Evolutionary conservation across 92 coral and sea anemone genomes (phyloP).

Genomic region (Zoanthus solanderi): DNA sequence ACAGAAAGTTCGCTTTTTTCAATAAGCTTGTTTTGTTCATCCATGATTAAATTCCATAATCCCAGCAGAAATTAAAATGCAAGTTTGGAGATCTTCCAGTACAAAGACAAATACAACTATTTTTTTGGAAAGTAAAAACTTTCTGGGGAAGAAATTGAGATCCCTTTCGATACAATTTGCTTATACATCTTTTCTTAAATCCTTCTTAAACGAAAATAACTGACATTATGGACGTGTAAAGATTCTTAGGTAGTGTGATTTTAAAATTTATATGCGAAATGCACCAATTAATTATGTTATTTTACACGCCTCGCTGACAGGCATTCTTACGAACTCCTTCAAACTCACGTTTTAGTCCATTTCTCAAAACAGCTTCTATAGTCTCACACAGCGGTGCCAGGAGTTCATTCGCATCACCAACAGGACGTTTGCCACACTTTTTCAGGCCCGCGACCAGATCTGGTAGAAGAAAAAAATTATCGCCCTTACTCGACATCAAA

Average conservation of each 20-base stretch:
- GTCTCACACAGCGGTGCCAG: slow-evolving; percentile 76
- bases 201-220: background rate
- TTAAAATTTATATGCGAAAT: slow-evolving; percentile 20
- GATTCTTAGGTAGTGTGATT: background rate
- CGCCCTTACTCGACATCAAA: background rate
- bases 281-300: background rate
- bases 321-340: slow-evolving; percentile 13
- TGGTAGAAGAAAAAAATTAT: slow-evolving; percentile 22
- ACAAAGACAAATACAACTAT: background rate
- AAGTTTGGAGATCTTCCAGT: slow-evolving; percentile 42
- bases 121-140: too few relatives aligned
- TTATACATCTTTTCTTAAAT: background rate
- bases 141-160: background rate
- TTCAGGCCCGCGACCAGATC: slow-evolving; percentile 73
- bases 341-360: slow-evolving; percentile 83
- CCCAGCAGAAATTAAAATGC: slow-evolving; percentile 4
- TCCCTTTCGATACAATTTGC: background rate
- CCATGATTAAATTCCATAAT: slow-evolving; percentile 18
- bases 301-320: slow-evolving; percentile 34
- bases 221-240: background rate
- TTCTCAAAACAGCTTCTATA: slow-evolving; percentile 72
- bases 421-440: slow-evolving; percentile 77
- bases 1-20: slow-evolving; percentile 1
- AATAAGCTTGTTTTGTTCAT: slow-evolving; percentile 8
- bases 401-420: slow-evolving; percentile 70